Base-by-base conservation (phyloP, 2,797 vertebrate species). In the Enteromius paludinosus region DNA sequence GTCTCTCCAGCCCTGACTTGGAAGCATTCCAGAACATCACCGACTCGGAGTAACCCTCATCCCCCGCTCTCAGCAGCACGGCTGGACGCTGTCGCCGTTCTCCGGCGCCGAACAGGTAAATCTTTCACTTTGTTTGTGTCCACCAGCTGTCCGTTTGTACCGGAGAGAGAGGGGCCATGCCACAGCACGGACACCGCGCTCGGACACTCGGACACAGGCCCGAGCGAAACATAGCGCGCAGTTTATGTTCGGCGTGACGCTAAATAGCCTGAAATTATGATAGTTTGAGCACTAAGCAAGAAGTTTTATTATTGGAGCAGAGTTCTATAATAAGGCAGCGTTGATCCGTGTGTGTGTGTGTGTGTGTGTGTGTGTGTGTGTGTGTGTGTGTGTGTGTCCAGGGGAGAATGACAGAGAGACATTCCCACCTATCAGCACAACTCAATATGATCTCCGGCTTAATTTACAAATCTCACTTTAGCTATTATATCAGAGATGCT, bases 1-100 rank as follows among this genome's bases (percentile, higher is more conserved):
- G 95, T 95, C 96, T 94, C 95, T 94, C 94, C 95, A 95, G 95
- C 95, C 94, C 91, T 94, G 93, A 96, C 96, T 96, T 95, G 97
- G 96, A 96, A 97, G 91, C 93, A 93, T 94, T 90, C 93, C 96
- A 92, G 93, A 59, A 94, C 93, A 92, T 91, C 93, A 92, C 93
- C 86, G 85, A 92, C 81, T 72, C 70, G 96, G 94, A 84, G 47
- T 84, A 79, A 96, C 95, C 95, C 38, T 94, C 96, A 96, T 95
- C 93, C 93, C 88, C 93, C 91, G 41, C 54, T 72, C 66, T 62
- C 65, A 41, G 59, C 59, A 30, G 45, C 84, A 73, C 84, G 18
- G 82, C 49, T 94, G 94, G 94, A 92, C 93, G 92, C 91, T 90
- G 87, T 91, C 91, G 93, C 93, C 92, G 92, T 73, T 74, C 59